Evolutionary conservation across 2,113 vertebrate species (phyloP), one percentile per base, ranked within the genome.

Genomic region (Scomber scombrus): DNA sequence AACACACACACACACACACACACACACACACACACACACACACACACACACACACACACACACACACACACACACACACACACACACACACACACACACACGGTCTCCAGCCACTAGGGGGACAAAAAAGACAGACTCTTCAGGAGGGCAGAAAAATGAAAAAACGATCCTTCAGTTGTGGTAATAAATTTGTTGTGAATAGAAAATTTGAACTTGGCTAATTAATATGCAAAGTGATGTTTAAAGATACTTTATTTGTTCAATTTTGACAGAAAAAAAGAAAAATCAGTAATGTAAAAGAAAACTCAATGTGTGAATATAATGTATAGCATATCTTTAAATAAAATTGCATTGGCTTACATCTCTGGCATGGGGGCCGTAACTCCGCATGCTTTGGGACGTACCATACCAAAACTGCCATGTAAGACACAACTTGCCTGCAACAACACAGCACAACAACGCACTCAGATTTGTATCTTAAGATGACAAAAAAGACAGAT

Each of bases 41-140:
- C 3, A 34, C 5, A 31, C 29, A 4, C 29, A 31, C 29, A 31
- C 3, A 31, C 29, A 31, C 29, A 31, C 29, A 31, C 29, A 31
- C n/a, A n/a, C n/a, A n/a, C n/a, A n/a, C n/a, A n/a, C 29, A 7
- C 31, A 34, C 31, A 34, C 31, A 40, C 8, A 40, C 8, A 40
- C 34, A 40, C 34, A 40, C 34, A 40, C 34, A 40, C 34, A 40
- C 8, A 40, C 34, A 9, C 34, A 40, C 5, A 7, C 7, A 34
- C 5, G 31, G 31, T 34, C 31, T 34, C 31, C 34, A 40, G 21
- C 65, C 81, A 71, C 74, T 63, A 78, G 60, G 29, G 50, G 43
- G 52, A 57, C 49, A 58, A 2, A 26, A 57, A 23, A 12, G n/a
- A 64, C 6, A 19, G 14, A 15, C 47, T 57, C 18, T 73, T 74